phyloP scores from a whole-genome alignment of 2,888 invertebrate species.

The Brachynemurus nebulosus region DNA sequence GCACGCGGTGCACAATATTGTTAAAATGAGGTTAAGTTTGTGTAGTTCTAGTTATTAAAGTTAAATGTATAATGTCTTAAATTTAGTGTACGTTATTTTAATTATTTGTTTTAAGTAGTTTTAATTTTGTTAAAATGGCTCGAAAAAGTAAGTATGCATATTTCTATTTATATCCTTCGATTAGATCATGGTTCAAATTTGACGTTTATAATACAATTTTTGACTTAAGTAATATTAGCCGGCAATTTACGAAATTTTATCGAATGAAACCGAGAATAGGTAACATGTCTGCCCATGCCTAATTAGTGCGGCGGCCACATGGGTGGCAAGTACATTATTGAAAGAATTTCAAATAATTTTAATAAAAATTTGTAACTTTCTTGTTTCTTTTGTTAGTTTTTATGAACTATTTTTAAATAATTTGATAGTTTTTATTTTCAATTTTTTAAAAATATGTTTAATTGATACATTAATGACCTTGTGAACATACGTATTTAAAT shows the following conservation, averaged over 20 bases:
- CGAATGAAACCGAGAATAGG: constrained; percentile 7
- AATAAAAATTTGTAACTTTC: constrained; percentile 3
- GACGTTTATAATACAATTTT: background rate
- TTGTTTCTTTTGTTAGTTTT: background rate
- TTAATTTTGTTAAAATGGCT: constrained; percentile 1
- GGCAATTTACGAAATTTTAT: background rate
- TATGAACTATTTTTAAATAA: constrained; percentile 1
- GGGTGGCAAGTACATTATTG: constrained; percentile 34
- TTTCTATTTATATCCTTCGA: background rate
- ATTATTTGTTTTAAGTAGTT: background rate
- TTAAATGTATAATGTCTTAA: too few relatives aligned
- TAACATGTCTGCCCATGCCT: constrained; percentile 16
- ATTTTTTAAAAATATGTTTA: constrained; percentile 1
- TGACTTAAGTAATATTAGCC: constrained; percentile 3
- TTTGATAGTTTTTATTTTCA: background rate
- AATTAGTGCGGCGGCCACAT: constrained; percentile 31
- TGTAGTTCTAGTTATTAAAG: too few relatives aligned
- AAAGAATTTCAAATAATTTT: constrained; percentile 15
- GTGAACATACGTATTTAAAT: constrained; percentile 2
- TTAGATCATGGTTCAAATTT: background rate
- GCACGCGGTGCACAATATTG: background rate
- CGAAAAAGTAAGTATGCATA: background rate
- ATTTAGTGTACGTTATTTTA: background rate
- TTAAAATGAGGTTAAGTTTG: constrained; percentile 1
- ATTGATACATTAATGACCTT: background rate